These are phyloP conservation scores for Rhynchonycteris naso DNA, from an alignment of 2,797 vertebrate genomes.

Conservation along the genomic window DNA sequence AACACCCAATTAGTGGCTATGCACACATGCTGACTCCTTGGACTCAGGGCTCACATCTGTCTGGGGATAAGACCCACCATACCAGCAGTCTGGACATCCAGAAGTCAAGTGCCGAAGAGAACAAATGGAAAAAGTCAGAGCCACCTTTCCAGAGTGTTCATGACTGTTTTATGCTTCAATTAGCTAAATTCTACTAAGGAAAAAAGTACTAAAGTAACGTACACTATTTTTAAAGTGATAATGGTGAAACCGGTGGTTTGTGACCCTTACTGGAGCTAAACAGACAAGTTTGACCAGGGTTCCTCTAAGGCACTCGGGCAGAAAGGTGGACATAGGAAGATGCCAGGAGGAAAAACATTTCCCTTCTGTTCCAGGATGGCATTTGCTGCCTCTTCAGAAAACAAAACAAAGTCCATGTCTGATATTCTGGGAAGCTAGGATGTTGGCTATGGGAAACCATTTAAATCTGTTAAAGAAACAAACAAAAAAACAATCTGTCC, in stretches of 20 bases:
- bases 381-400: not conserved
- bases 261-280: not conserved
- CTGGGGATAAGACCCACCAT: not conserved
- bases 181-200: slow-evolving; percentile 6
- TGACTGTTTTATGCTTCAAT: slow-evolving; percentile 28
- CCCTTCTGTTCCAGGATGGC: not conserved
- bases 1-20: not conserved
- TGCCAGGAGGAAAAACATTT: not conserved
- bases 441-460: slow-evolving; percentile 6
- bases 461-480: slow-evolving; percentile 39
- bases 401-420: not conserved
- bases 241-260: not conserved
- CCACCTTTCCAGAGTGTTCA: not conserved
- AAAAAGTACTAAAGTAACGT: not conserved
- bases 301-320: not conserved
- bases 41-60: not conserved
- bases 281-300: not conserved
- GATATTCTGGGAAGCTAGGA: slow-evolving; percentile 38
- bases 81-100: slow-evolving; percentile 2
- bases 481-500: not conserved
- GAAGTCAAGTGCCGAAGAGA: slow-evolving; percentile 26
- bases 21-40: slow-evolving; percentile 4
- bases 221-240: slow-evolving; percentile 14
- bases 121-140: slow-evolving; percentile 36
- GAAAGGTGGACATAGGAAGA: not conserved